Base-by-base conservation (phyloP, 2,113 vertebrate genomes). In the Zosterops japonicus region DNA sequence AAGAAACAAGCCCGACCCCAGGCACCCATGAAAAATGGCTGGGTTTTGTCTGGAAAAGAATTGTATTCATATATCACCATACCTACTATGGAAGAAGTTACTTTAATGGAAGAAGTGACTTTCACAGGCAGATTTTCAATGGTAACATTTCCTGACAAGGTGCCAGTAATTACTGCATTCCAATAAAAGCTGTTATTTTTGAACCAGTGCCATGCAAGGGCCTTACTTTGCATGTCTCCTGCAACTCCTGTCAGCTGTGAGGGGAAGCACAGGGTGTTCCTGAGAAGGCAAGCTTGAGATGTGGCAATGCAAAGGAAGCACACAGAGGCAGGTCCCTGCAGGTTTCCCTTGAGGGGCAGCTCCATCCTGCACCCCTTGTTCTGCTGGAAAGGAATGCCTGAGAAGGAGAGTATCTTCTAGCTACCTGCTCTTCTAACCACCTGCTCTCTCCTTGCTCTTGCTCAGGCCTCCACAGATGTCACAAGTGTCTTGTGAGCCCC, bases 21-120 rank as follows among this genome's bases (percentile, higher is more conserved):
- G 7, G 8, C 21, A 36, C 5, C 52, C n/a, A 7, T 25, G 36
- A 82, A 81, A 86, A 93, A 70, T 23, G 19, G 4, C 9, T 64
- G 22, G 3, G 5, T 31, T 88, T 82, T 53, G 1, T 60, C 39
- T 2, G 1, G 35, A 75, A 57, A 67, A 67, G 52, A 59, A 21
- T 2, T 19, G 5, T 35, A 15, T 68, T 50, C 22, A 7, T 69
- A 28, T 47, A 74, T 59, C 2, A 0, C 27, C 15, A 44, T 64
- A 68, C 10, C 33, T 85, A 27, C 18, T 53, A 53, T 56, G 77
- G 44, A 93, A 93, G 56, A 91, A 87, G 27, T 89, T 81, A 75
- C 17, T 87, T 82, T 82, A n/a, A n/a, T 35, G 56, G 68, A 92
- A 90, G 49, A 86, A 89, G 27, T 87, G 35, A 83, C 44, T 93